Percentiles rank a stretch among this genome's conserved stretches.
Evolutionary conservation across 2,113 vertebrate genomes (phyloP).

Genomic region (Salvelinus namaycush): DNA sequence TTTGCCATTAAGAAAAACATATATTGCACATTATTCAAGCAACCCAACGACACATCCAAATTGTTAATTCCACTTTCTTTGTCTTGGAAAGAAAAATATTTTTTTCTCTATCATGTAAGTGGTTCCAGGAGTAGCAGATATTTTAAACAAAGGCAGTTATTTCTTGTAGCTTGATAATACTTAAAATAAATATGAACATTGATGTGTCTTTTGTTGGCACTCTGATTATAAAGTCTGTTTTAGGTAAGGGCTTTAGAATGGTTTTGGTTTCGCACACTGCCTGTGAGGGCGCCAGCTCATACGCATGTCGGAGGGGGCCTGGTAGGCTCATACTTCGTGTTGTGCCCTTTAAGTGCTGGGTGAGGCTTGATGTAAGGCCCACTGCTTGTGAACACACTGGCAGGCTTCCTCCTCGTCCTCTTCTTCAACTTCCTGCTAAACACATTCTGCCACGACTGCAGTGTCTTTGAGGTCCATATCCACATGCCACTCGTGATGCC

Average conservation of each 20-base stretch:
- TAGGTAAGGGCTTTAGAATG: conserved; percentile 54
- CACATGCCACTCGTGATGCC: conserved; percentile 98
- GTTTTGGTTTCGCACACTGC: conserved; percentile 26
- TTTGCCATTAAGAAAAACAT: conserved; percentile 79
- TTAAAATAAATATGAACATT: conserved; percentile 68
- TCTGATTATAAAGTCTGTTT: conserved; percentile 49
- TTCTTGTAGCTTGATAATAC: conserved; percentile 49
- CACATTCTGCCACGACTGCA: conserved; percentile 95
- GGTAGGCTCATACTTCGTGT: conserved; percentile 83
- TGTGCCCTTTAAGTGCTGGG: conserved; percentile 83
- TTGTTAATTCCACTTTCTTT: conserved; percentile 63
- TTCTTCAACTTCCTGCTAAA: conserved; percentile 87
- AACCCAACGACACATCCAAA: conserved; percentile 64
- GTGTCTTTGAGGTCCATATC: conserved; percentile 98
- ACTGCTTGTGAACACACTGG: conserved; percentile 82
- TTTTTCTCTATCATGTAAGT: conserved; percentile 43
- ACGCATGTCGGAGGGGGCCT: conserved; percentile 87
- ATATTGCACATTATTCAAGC: conserved; percentile 88
- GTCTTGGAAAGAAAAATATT: conserved; percentile 45
- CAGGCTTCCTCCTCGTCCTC: conserved; percentile 85
- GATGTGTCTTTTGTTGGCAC: conserved; percentile 42
- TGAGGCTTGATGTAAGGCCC: conserved; percentile 91
- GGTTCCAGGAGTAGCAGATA: conserved; percentile 52
- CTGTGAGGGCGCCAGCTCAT: conserved; percentile 63
- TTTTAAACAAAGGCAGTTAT: conserved; percentile 54